Percentiles rank a stretch among this genome's conserved stretches.
These are phyloP conservation scores for Kryptolebias marmoratus DNA, from an alignment of 2,113 vertebrate genomes.

Conservation along the genomic window DNA sequence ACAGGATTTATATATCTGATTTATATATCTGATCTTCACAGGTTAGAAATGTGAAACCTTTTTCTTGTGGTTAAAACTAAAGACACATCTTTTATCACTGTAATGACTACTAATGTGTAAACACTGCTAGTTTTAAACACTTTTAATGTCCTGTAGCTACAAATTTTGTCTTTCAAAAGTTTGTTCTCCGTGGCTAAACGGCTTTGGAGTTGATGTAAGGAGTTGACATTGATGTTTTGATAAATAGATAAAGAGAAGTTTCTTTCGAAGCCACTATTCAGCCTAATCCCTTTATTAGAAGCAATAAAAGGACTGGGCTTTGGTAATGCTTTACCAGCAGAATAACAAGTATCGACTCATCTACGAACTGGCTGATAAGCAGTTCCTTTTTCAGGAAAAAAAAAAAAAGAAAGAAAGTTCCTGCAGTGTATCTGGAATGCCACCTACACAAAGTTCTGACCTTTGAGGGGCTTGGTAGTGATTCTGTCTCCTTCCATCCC, in stretches of 20 bases:
- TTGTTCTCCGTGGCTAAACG: background rate
- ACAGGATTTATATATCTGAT: no score
- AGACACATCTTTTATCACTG: no score
- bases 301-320: background rate
- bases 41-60: no score
- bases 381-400: background rate
- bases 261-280: background rate
- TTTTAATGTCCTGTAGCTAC: background rate
- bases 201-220: background rate
- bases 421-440: constrained; percentile 26
- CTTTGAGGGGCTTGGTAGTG: constrained; percentile 30
- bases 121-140: no score
- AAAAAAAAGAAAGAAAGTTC: background rate
- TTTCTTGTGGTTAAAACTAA: no score
- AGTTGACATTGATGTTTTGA: background rate
- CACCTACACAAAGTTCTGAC: constrained; percentile 39
- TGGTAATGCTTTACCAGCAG: background rate
- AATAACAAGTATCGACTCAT: constrained; percentile 4
- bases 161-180: background rate
- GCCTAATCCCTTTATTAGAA: no score
- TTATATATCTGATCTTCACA: no score
- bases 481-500: constrained; percentile 14
- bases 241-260: background rate
- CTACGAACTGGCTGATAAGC: constrained; percentile 5
- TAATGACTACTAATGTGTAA: no score